phyloP scores from a whole-genome alignment of 2,888 invertebrate genomes.

The Athrips mouffetella region DNA sequence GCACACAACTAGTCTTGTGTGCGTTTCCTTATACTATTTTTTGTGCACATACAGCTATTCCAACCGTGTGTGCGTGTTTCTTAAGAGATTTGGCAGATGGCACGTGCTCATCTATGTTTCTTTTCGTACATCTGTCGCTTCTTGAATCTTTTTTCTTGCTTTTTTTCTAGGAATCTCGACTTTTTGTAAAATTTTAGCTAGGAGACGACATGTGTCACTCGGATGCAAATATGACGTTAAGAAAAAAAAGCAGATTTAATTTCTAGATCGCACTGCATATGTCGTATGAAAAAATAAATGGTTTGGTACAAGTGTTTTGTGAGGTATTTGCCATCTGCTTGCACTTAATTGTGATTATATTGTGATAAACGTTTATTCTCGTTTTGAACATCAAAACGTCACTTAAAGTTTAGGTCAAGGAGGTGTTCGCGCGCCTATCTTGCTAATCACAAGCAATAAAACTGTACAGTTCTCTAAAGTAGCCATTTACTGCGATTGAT shows the following conservation, averaged over 20 bases:
- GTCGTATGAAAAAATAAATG: slow-evolving; percentile 67
- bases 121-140: slow-evolving; percentile 72
- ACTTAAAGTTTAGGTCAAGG: not conserved
- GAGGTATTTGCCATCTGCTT: slow-evolving; percentile 56
- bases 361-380: slow-evolving; percentile 10
- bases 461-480: no score
- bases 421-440: no score
- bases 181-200: slow-evolving; percentile 43
- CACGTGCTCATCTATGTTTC: slow-evolving; percentile 66
- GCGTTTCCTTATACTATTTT: slow-evolving; percentile 49
- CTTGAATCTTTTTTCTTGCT: slow-evolving; percentile 59
- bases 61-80: slow-evolving; percentile 52
- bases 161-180: slow-evolving; percentile 52
- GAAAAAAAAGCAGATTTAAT: slow-evolving; percentile 58
- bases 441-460: not conserved
- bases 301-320: slow-evolving; percentile 66
- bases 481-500: no score
- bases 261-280: slow-evolving; percentile 57
- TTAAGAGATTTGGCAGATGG: slow-evolving; percentile 76
- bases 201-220: slow-evolving; percentile 63
- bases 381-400: not conserved
- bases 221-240: slow-evolving; percentile 70
- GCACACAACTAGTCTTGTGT: slow-evolving; percentile 41
- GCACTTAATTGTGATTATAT: slow-evolving; percentile 47
- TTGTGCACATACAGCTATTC: slow-evolving; percentile 45